Conservation (phyloP, 2,797 vertebrate species). For the Tragelaphus oryx region DNA sequence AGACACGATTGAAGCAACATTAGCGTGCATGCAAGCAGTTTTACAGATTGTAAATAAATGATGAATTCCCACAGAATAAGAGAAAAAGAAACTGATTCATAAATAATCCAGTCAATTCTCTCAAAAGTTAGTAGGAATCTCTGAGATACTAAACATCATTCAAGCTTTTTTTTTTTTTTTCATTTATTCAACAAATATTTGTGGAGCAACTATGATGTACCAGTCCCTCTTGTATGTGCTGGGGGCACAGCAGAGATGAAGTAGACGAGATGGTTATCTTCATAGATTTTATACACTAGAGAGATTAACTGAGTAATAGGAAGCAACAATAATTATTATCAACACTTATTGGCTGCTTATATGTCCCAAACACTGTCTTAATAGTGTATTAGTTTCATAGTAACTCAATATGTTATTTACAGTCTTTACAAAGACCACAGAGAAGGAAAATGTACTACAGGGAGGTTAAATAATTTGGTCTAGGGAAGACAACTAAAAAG, state of each 20-base stretch:
- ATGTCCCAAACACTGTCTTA: neutral
- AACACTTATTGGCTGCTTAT: neutral
- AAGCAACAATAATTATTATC: neutral
- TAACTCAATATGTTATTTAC: neutral
- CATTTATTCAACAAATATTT: neutral
- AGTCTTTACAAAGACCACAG: neutral
- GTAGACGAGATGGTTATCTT: neutral
- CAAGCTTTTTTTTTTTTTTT: neutral
- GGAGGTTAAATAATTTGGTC: neutral
- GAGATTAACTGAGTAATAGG: neutral
- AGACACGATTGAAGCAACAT: fast-evolving
- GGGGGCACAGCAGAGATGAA: neutral
- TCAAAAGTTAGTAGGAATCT: neutral
- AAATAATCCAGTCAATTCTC: neutral
- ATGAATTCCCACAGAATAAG: neutral
- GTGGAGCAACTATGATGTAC: neutral
- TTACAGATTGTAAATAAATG: neutral
- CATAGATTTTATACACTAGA: neutral
- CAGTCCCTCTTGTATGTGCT: neutral
- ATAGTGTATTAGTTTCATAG: neutral
- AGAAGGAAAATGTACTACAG: neutral
- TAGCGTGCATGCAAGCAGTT: neutral
- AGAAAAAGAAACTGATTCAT: neutral
- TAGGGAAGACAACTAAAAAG: neutral
- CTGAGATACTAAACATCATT: neutral